phyloP scores from a whole-genome alignment of 2,888 invertebrate species.

The Drosophila pullipes region DNA sequence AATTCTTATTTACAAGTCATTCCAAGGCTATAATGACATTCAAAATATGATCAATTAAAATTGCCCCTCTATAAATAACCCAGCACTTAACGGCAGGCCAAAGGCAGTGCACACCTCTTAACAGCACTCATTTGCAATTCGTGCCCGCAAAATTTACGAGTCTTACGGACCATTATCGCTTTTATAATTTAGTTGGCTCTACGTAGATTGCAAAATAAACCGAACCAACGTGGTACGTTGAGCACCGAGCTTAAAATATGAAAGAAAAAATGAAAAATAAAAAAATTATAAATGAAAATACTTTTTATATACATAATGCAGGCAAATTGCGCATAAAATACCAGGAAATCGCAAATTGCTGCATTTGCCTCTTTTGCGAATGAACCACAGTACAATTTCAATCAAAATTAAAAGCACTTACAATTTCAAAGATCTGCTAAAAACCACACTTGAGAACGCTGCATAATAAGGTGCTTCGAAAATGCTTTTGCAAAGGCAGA shows the following conservation, averaged over 20 bases:
- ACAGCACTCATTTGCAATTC: conserved; percentile 16
- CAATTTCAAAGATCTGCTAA: conserved; percentile 32
- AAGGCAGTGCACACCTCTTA: not conserved
- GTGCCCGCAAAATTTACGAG: conserved; percentile 62
- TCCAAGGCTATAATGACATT: conserved; percentile 17
- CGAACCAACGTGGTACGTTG: conserved; percentile 17
- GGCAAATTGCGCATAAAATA: conserved; percentile 48
- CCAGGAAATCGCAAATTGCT: conserved; percentile 23
- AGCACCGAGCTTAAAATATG: conserved; percentile 16
- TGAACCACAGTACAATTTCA: conserved; percentile 67
- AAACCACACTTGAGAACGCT: conserved; percentile 16
- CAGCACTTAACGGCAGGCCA: conserved; percentile 50
- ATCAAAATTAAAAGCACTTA: conserved; percentile 45
- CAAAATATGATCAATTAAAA: conserved; percentile 50
- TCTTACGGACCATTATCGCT: conserved; percentile 71
- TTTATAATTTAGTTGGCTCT: conserved; percentile 70
- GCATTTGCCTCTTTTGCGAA: conserved; percentile 49
- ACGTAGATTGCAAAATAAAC: conserved; percentile 29
- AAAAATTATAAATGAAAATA: conserved; percentile 15
- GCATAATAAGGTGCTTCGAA: conserved; percentile 14
- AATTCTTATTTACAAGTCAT: conserved; percentile 2
- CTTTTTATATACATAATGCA: conserved; percentile 42
- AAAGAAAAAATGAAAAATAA: conserved; percentile 9
- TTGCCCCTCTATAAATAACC: conserved; percentile 35
- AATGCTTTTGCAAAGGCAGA: not conserved